Conservation (phyloP, 2,797 vertebrate species). For the Peromyscus nudipes region DNA sequence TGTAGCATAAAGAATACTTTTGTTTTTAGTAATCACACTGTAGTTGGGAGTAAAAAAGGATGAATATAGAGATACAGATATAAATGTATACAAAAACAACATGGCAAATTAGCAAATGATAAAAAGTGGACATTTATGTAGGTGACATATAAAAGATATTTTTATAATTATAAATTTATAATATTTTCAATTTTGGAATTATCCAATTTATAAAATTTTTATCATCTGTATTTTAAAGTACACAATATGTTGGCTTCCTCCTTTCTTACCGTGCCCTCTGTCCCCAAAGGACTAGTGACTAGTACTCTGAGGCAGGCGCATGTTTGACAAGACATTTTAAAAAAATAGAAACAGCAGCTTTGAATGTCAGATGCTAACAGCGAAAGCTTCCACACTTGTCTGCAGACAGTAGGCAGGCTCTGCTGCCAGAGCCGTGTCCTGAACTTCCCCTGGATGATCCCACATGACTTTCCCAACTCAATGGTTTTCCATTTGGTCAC, state of each 20-base stretch:
- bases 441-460: slow-evolving; percentile 55
- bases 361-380: slow-evolving; percentile 24
- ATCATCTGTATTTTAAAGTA: not conserved
- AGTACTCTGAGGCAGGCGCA: not conserved
- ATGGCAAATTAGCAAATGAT: not conserved
- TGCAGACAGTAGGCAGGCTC: slow-evolving; percentile 53
- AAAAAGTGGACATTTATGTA: not conserved
- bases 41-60: not conserved
- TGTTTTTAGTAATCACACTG: not conserved
- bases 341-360: slow-evolving; percentile 56
- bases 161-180: not conserved
- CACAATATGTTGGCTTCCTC: not conserved
- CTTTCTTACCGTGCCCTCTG: not conserved
- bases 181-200: not conserved
- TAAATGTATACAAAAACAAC: not conserved
- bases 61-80: not conserved
- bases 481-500: slow-evolving; percentile 81
- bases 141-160: not conserved
- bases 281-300: slow-evolving; percentile 5
- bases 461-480: slow-evolving; percentile 58
- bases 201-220: not conserved
- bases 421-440: slow-evolving; percentile 65
- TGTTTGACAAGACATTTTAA: not conserved
- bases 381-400: slow-evolving; percentile 48
- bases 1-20: not conserved